Conservation (phyloP, 1,140 invertebrate species). For the Drosophila pruinosa region DNA sequence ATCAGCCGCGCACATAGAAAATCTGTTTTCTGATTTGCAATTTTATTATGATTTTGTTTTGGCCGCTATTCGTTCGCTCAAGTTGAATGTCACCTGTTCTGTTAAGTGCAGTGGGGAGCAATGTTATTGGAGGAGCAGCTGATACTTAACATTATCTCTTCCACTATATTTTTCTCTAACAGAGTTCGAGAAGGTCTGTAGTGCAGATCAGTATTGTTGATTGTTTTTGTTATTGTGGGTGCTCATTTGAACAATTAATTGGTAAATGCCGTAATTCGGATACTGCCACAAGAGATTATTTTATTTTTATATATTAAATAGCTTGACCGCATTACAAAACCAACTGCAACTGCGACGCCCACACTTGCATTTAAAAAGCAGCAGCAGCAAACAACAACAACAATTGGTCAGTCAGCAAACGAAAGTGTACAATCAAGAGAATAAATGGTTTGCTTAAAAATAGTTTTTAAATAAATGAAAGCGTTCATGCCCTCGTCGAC, state of each 20-base stretch:
- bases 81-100: conserved; percentile 38
- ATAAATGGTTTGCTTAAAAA: conserved; percentile 58
- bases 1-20: not conserved
- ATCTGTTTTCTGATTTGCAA: not conserved
- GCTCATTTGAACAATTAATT: conserved; percentile 17
- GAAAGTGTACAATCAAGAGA: conserved; percentile 48
- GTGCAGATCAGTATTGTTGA: conserved; percentile 7
- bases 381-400: conserved; percentile 1
- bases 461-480: conserved; percentile 48
- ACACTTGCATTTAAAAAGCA: conserved; percentile 23
- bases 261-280: conserved; percentile 31
- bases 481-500: conserved; percentile 21
- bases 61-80: not conserved
- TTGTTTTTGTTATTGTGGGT: conserved; percentile 6
- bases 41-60: conserved; percentile 2
- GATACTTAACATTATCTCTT: not conserved
- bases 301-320: conserved; percentile 48
- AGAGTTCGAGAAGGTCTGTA: not conserved
- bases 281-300: conserved; percentile 31
- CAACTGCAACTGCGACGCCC: conserved; percentile 46
- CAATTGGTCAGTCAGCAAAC: conserved; percentile 7
- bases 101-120: not conserved
- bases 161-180: not conserved
- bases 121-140: conserved; percentile 8
- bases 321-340: conserved; percentile 49